Base-by-base conservation (phyloP, 1,140 invertebrate species). In the Macrocentrus cingulum region DNA sequence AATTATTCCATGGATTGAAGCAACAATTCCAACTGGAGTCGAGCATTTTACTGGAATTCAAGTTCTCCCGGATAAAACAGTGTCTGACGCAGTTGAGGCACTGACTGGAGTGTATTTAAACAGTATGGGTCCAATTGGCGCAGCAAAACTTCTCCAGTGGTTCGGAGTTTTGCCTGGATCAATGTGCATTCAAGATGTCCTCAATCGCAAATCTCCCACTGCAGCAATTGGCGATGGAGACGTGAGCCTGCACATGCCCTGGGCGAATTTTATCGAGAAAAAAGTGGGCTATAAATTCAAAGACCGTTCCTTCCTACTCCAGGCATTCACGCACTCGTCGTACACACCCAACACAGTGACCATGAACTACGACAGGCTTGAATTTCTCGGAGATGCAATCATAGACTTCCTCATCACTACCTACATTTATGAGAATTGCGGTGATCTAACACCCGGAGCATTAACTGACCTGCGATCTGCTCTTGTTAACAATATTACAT, bases 311-410 rank as follows among this genome's bases (percentile, higher is more conserved):
- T 79, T 56, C 32, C 13, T 52, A 7, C 19, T 92, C 22, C 87
- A 97, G 84, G 91, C 95, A 0, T 84, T 98, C 62, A 95, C 94
- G 0, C 96, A 99, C 82, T 87, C 95, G 0, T 95, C 94, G 0
- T 97, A 91, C 80, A 86, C 87, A 42, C 85, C 87, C 7, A 97
- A 97, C 75, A 83, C 84, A 3, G 72, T 92, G 15, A 97, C 94
- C 0, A 88, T 90, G 63, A 95, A 92, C 70, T 98, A 98, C 77
- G 93, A 99, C 72, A 83, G 95, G 42, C 75, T 98, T 6, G 96
- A 99, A 76, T 98, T 98, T 75, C 81, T 99, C 2, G 96, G 96
- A 18, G 96, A 99, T 83, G 95, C 96, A 2, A 87, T 99, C 32
- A 80, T 98, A 32, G 83, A 98, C 80, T 97, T 95, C 75, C 79